Base-by-base conservation (phyloP, 2,888 invertebrate species). In the Electrophaes corylata region DNA sequence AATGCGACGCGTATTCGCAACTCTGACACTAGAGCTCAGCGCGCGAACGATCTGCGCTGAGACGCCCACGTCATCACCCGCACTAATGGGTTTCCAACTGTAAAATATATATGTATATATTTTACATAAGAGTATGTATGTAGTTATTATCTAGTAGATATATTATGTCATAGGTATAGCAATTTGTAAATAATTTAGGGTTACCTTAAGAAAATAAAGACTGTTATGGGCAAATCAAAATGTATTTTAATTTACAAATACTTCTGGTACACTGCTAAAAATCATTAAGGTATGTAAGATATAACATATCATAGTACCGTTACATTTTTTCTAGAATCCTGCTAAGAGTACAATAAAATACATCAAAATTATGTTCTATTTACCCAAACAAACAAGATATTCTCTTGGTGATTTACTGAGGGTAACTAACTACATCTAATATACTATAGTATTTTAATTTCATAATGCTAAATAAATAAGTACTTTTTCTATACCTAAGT, bases 121-220 rank as follows among this genome's bases (percentile, higher is more conserved):
- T n/a, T n/a, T n/a, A n/a, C n/a, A n/a, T n/a, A n/a, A n/a, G n/a
- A n/a, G n/a, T n/a, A n/a, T n/a, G n/a, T n/a, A n/a, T n/a, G n/a
- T n/a, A n/a, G n/a, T n/a, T n/a, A n/a, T n/a, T n/a, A n/a, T 45
- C 53, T 51, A 57, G 57, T 63, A 54, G 40, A 29, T 57, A 37
- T 39, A 39, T 16, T 35, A 53, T 51, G 12, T 46, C 18, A 39
- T 31, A 49, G 10, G 14, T 46, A 47, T 45, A 31, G n/a, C 8
- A 48, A 48, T 43, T 37, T 53, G 43, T 44, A 57, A 75, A 79
- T 80, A 77, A 78, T 79, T 81, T 73, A 76, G 64, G 67, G 50
- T 68, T 76, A 78, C 70, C 70, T 64, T 84, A 83, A 85, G 75
- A 84, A 84, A 88, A 79, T 85, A 86, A 90, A 90, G 88, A 89